Evolutionary conservation across 2,797 vertebrate species (phyloP).

Genomic region (Onychomys arenicola): DNA sequence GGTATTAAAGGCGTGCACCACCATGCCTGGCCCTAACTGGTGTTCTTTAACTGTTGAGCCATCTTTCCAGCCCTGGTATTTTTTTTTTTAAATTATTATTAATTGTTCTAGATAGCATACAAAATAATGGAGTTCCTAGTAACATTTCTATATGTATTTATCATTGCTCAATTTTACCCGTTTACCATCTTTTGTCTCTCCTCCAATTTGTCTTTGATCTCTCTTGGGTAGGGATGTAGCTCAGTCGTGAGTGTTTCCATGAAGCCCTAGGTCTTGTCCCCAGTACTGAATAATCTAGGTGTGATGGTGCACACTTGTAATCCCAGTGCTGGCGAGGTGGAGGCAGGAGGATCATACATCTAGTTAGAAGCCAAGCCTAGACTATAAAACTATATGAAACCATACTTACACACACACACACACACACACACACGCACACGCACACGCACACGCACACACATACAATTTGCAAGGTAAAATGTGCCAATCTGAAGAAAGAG

Average conservation of each 20-base stretch:
- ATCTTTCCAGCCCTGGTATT: neutral
- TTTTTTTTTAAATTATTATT: neutral
- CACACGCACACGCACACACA: neutral
- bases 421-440: neutral
- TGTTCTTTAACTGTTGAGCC: neutral
- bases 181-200: neutral
- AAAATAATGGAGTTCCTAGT: neutral
- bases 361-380: neutral
- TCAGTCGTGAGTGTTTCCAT: neutral
- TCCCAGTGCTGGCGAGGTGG: neutral
- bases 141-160: neutral
- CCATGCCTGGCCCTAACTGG: neutral
- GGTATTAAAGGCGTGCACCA: no score
- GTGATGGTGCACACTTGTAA: neutral
- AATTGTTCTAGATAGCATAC: neutral
- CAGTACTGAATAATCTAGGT: neutral
- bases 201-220: neutral
- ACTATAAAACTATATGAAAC: no score
- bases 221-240: neutral
- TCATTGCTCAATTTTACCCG: neutral
- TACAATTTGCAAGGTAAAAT: conserved; percentile 78
- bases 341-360: neutral
- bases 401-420: neutral
- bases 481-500: conserved; percentile 76
- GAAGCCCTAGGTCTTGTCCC: neutral